phyloP scores from a whole-genome alignment of 2,113 vertebrate genomes.

The Cololabis saira region DNA sequence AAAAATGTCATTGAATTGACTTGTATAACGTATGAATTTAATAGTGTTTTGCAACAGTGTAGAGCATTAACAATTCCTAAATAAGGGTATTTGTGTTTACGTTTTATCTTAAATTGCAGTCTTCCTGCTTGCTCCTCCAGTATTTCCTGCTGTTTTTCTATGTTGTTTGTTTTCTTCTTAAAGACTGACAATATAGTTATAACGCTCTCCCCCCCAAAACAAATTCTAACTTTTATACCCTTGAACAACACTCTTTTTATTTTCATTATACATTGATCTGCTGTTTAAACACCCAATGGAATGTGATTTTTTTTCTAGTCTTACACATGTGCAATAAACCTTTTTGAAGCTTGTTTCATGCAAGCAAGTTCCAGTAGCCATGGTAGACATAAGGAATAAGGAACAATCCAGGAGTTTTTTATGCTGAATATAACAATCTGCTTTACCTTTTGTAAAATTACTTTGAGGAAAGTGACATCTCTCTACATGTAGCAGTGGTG shows the following conservation, averaged over 20 bases:
- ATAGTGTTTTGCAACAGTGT: no score
- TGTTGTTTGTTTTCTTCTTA: no score
- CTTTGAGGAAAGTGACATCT: background rate
- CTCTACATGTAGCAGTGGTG: background rate
- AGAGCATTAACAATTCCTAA: background rate
- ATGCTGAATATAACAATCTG: background rate
- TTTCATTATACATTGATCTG: no score
- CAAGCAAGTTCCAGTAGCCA: background rate
- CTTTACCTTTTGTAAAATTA: constrained; percentile 1
- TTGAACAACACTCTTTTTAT: no score
- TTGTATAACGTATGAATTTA: background rate
- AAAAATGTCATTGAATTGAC: no score
- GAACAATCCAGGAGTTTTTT: constrained; percentile 5
- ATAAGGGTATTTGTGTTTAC: background rate
- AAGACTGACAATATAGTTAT: no score
- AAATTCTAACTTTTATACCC: no score
- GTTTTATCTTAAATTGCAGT: constrained; percentile 12
- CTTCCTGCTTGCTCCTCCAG: constrained; percentile 45
- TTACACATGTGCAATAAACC: no score
- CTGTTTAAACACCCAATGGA: no score
- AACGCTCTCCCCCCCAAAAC: no score
- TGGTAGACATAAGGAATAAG: background rate
- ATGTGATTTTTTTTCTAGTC: no score
- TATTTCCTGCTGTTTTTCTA: constrained; percentile 30
- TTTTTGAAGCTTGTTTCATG: background rate